Evolutionary conservation across 2,797 vertebrate genomes (phyloP), one percentile per base, ranked within the genome.

Genomic region (Tinamus major): DNA sequence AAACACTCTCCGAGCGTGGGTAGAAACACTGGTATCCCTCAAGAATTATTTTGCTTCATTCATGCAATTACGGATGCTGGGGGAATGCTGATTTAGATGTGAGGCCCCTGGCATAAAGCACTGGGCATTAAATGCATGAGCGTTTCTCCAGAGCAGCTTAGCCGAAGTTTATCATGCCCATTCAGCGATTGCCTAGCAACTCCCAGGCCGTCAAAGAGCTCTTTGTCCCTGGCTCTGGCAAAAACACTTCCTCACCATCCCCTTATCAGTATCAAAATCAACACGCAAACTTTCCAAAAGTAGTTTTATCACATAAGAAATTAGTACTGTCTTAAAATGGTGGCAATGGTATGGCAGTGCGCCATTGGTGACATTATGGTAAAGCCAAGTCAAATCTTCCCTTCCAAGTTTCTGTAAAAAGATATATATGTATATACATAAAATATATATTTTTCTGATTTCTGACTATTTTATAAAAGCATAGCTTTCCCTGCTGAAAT

Each of bases 171-270:
- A 98, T 98, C 97, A 96, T 94, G 96, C 97, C 97, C 98, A 97
- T 98, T 98, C 97, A 97, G 97, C 95, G 96, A 98, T 98, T 96
- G 97, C 98, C 98, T 99, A 98, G 98, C 98, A 99, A 99, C 98
- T 97, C 90, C 93, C 94, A 96, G 97, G 90, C 97, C 96, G 96
- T 98, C 98, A 98, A 98, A 98, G 98, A 97, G 95, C 95, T 95
- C 98, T 98, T 99, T 99, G 98, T 98, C 94, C 95, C 29, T 62
- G 55, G 88, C 79, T 94, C 96, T 98, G 97, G 98, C 98, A 98
- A 97, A 97, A 96, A 97, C 96, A 94, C 97, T 97, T 97, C 96
- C 92, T 97, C 10, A 51, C 96, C 97, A 97, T 97, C 95, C 92
- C 90, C 97, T 98, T 98, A 98, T 98, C 98, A 96, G 95, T 95